These are phyloP conservation scores for Vidua macroura DNA, from an alignment of 2,113 vertebrate genomes.

Conservation along the genomic window DNA sequence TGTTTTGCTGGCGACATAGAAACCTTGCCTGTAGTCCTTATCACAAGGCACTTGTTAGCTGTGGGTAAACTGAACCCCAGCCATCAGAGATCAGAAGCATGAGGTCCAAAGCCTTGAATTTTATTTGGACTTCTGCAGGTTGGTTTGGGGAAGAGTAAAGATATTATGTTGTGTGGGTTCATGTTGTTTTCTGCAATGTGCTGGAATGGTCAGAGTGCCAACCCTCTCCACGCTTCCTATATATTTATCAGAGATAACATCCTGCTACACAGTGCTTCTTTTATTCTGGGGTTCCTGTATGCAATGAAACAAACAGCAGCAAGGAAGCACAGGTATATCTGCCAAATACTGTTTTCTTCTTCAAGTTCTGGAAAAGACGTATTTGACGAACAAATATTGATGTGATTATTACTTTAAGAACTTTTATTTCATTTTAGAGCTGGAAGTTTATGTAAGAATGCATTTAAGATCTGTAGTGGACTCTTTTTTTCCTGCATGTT, in stretches of 20 bases:
- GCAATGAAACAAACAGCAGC: background rate
- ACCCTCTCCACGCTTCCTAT: background rate
- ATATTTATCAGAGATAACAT: background rate
- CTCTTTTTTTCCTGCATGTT: background rate
- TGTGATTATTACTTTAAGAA: background rate
- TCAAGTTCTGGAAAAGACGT: background rate
- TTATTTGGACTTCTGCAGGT: background rate
- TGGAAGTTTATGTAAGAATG: background rate
- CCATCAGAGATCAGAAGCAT: background rate
- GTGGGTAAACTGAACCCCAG: background rate
- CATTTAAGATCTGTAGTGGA: background rate
- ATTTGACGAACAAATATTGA: background rate
- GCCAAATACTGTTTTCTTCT: background rate
- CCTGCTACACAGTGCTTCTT: background rate
- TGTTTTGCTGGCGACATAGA: background rate
- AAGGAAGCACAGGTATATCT: background rate
- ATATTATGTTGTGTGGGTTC: background rate
- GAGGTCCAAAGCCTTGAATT: background rate
- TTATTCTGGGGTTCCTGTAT: background rate
- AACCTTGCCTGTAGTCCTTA: background rate
- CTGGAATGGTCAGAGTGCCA: background rate
- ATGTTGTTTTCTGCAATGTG: background rate
- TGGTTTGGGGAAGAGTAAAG: background rate
- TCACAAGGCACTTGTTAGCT: background rate
- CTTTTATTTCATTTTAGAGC: background rate